These are phyloP conservation scores for Muntiacus reevesi DNA, from an alignment of 2,113 vertebrate genomes.

Conservation along the genomic window DNA sequence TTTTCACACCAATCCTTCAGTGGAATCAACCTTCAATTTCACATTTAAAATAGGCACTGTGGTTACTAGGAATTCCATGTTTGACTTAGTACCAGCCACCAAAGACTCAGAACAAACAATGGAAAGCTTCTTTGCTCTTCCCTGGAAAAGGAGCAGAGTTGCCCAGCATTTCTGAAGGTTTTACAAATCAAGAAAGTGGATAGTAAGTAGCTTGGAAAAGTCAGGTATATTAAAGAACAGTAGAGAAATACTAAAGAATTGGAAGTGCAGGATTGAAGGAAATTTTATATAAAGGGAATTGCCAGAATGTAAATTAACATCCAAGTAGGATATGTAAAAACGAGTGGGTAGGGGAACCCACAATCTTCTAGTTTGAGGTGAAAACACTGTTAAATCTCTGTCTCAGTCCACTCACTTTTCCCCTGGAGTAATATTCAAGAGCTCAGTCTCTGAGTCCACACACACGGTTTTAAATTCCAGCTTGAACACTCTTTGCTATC, in stretches of 20 bases:
- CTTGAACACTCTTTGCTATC: neutral
- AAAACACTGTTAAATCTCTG: neutral
- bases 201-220: neutral
- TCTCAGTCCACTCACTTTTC: neutral
- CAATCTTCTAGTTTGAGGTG: neutral
- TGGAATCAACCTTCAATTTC: neutral
- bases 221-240: neutral
- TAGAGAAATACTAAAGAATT: conserved; percentile 5
- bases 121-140: neutral
- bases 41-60: neutral
- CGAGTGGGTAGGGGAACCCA: neutral
- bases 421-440: neutral
- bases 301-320: conserved; percentile 11
- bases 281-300: neutral
- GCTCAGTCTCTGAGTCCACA: neutral
- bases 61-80: neutral
- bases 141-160: neutral
- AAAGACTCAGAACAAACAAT: neutral
- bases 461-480: neutral
- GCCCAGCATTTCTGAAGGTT: neutral
- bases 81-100: neutral
- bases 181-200: neutral
- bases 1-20: neutral
- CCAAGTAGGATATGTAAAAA: neutral
- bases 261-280: neutral